Base-by-base conservation (phyloP, 2,888 invertebrate genomes). In the Ectropis crepuscularia region DNA sequence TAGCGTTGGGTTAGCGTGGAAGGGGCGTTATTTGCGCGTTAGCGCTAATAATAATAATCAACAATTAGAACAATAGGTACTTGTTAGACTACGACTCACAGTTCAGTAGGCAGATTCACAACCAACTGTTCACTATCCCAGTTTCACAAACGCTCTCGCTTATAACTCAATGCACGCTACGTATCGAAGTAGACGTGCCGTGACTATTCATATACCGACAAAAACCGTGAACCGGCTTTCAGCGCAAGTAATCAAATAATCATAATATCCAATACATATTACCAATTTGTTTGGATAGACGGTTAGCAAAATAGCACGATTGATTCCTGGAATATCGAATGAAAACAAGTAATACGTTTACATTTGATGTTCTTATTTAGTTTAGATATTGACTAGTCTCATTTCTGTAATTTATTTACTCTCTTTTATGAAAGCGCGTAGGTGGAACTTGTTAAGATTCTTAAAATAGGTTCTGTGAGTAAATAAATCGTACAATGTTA, bases 281-380 rank as follows among this genome's bases (percentile, higher is more conserved):
- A 38, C 45, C 55, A 57, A 62, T 62, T 62, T 62, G 62, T 62
- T 53, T 47, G 38, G 11, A 36, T 39, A 54, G 16, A 39, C 48
- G 42, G 43, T 45, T 38, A 49, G 28, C 12, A 50, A 50, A 57
- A 51, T 51, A 57, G n/a, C 12, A 16, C 49, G 12, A 39, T 50
- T 50, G 45, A 37, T 49, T 61, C 48, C 49, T 43, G 37, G 54
- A 61, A 60, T 37, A 12, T 28, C 38, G 43, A 37, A 36, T 47
- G 43, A 43, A 53, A 60, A 61, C 28, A 47, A 38, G 37, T 7
- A 16, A 46, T 1, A 39, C 46, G 38, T 46, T 46, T 43, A 55
- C 16, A 55, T 55, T 46, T 46, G 38, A 54, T 45, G 10, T 12
- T 54, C 12, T 51, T 51, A 41, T 51, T 41, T 41, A 16, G 41